Conservation (phyloP, 2,888 invertebrate species). For the Oligia latruncula region DNA sequence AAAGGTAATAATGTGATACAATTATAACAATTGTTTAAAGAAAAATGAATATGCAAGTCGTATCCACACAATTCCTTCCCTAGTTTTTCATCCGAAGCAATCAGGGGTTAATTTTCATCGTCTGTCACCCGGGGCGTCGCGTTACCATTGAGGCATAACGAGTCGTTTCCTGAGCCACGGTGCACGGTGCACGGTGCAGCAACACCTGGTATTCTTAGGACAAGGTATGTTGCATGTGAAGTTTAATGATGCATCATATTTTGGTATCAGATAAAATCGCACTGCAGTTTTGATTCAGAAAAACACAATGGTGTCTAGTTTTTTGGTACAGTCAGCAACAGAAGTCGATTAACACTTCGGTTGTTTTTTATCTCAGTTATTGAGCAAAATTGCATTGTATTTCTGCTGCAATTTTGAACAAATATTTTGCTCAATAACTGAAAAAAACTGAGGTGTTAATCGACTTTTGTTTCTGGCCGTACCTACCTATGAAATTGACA, state of each 20-base stretch:
- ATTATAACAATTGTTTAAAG: background rate
- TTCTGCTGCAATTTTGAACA: no score
- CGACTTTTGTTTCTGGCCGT: no score
- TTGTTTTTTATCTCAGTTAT: no score
- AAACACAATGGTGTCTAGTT: background rate
- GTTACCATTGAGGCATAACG: slow-evolving; percentile 56
- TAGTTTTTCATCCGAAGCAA: slow-evolving; percentile 73
- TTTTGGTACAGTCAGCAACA: background rate
- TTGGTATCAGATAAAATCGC: background rate
- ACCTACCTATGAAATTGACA: background rate
- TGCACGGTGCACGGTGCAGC: background rate
- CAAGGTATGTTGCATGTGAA: slow-evolving; percentile 46
- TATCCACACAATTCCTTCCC: slow-evolving; percentile 67
- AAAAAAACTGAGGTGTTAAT: no score
- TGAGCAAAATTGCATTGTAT: no score
- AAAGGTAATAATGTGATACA: background rate
- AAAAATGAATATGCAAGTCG: slow-evolving; percentile 17
- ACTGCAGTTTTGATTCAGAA: background rate
- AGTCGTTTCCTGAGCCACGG: slow-evolving; percentile 53
- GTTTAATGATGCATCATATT: slow-evolving; percentile 52
- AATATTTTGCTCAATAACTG: no score
- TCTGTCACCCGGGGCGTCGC: slow-evolving; percentile 71
- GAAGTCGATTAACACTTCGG: no score
- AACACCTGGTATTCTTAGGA: slow-evolving; percentile 32
- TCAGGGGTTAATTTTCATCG: slow-evolving; percentile 81